phyloP scores from a whole-genome alignment of 2,797 vertebrate genomes.

The Sorex maritimensis region DNA sequence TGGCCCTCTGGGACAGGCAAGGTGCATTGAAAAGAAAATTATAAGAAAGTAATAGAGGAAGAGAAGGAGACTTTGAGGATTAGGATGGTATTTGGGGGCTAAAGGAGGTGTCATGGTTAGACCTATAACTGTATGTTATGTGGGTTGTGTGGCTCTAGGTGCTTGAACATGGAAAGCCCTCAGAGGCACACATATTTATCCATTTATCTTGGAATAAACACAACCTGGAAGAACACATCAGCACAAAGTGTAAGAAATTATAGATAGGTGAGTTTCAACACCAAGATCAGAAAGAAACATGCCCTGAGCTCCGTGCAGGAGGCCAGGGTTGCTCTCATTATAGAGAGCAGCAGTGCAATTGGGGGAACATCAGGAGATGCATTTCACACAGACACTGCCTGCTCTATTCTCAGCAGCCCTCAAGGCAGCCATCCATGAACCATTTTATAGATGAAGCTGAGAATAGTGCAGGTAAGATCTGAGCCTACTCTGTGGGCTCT shows the following conservation, averaged over 20 bases:
- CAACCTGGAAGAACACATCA: background rate
- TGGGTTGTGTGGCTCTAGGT: background rate
- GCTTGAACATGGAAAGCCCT: background rate
- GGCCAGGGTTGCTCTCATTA: background rate
- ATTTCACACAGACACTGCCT: background rate
- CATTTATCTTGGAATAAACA: background rate
- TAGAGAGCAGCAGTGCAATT: background rate
- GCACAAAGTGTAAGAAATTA: background rate
- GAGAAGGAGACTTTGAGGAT: constrained; percentile 3
- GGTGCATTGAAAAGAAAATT: constrained; percentile 37
- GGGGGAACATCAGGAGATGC: background rate
- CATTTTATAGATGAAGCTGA: background rate
- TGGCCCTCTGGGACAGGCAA: constrained; percentile 12
- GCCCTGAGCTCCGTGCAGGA: background rate
- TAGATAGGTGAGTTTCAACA: background rate
- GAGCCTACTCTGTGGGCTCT: background rate
- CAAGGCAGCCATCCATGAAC: background rate
- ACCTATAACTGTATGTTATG: background rate
- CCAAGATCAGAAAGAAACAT: background rate
- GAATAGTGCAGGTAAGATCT: background rate
- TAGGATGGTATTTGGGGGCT: background rate
- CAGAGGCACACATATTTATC: background rate
- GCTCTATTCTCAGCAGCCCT: background rate
- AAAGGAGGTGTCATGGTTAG: background rate
- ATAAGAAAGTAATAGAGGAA: background rate